Evolutionary conservation across 2,888 invertebrate genomes (phyloP).

Genomic region (Zelleria hepariella): DNA sequence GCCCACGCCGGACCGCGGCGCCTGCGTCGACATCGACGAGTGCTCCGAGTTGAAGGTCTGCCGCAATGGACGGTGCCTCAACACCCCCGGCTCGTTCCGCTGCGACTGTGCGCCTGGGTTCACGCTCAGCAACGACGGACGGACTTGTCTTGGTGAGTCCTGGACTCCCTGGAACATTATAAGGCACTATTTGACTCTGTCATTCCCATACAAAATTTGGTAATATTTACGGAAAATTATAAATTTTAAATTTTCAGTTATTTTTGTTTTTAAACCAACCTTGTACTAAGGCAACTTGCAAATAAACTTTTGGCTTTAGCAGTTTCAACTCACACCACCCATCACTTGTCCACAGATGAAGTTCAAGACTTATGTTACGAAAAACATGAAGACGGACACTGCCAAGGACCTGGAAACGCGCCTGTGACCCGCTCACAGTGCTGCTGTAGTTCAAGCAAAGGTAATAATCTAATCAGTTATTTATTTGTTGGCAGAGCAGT

Average conservation of each 20-base stretch:
- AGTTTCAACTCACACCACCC: too few species aligned
- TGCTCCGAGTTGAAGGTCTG: constrained; percentile 81
- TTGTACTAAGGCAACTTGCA: too few species aligned
- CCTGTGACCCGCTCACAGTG: constrained; percentile 89
- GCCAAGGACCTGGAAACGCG: constrained; percentile 80
- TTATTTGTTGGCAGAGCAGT: too few species aligned
- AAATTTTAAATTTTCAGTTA: too few species aligned
- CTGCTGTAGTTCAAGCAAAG: constrained; percentile 79
- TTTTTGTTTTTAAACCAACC: too few species aligned
- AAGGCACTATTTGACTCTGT: too few species aligned
- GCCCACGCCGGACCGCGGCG: constrained; percentile 61
- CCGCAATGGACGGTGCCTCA: constrained; percentile 82
- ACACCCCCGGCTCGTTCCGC: constrained; percentile 86
- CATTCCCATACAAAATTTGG: too few species aligned
- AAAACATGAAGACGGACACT: constrained; percentile 82
- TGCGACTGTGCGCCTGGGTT: constrained; percentile 86
- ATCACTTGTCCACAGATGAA: constrained; percentile 75
- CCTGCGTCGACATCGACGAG: constrained; percentile 69
- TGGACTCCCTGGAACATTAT: too few species aligned
- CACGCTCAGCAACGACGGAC: constrained; percentile 82
- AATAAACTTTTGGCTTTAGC: not conserved
- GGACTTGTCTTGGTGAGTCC: constrained; percentile 79
- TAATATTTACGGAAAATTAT: too few species aligned
- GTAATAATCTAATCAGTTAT: constrained; percentile 27
- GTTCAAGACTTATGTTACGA: constrained; percentile 86